phyloP scores from a whole-genome alignment of 2,888 invertebrate species.

The Diplolepis rosae region DNA sequence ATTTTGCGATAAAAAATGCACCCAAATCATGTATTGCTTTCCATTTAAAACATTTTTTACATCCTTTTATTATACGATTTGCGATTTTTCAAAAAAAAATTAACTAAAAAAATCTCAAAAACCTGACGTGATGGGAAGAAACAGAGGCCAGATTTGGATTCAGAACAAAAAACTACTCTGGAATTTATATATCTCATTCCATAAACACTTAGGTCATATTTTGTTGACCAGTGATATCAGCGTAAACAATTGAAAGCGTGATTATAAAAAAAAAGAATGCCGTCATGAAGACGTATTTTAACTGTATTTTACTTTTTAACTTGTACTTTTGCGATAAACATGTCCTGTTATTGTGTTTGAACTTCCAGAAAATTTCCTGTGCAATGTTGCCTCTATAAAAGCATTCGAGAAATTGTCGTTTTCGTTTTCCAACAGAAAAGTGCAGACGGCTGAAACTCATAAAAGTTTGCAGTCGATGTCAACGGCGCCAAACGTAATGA shows the following conservation, averaged over 20 bases:
- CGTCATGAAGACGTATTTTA: neutral
- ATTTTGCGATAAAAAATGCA: too few species aligned
- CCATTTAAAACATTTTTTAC: too few species aligned
- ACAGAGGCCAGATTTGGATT: too few species aligned
- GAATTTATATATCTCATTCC: too few species aligned
- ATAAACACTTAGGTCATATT: too few species aligned
- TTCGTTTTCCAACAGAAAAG: neutral
- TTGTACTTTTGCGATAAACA: slow-evolving; percentile 29
- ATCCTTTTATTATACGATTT: too few species aligned
- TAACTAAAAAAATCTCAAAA: too few species aligned
- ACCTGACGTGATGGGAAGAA: too few species aligned
- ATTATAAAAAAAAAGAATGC: neutral
- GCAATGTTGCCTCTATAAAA: slow-evolving; percentile 16
- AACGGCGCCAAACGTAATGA: neutral
- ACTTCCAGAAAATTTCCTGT: neutral
- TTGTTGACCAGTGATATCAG: neutral
- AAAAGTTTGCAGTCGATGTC: slow-evolving; percentile 14
- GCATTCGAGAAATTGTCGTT: slow-evolving; percentile 1
- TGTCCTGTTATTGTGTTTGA: slow-evolving; percentile 1
- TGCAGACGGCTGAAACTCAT: slow-evolving; percentile 17
- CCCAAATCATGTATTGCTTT: too few species aligned
- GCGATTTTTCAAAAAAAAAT: too few species aligned
- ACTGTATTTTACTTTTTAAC: slow-evolving; percentile 23
- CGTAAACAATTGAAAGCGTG: neutral
- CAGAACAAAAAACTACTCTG: too few species aligned